Conservation (phyloP, 2,888 invertebrate species). For the Corythucha ciliata region DNA sequence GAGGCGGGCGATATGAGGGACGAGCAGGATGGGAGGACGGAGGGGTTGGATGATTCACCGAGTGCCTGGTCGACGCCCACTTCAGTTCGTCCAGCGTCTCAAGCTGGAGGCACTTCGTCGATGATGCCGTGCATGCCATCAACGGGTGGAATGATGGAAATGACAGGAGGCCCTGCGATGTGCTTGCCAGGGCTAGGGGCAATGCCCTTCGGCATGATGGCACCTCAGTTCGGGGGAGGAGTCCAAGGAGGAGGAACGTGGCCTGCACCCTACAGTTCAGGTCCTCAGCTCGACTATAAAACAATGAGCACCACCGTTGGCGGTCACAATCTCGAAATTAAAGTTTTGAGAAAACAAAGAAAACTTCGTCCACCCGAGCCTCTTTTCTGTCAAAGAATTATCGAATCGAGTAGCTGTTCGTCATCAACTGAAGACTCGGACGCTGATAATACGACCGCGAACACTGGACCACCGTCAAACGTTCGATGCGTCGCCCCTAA, state of each 20-base stretch:
- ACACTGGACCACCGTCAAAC: background rate
- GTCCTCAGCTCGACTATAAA: constrained; percentile 29
- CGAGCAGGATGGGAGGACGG: no score
- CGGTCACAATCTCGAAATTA: constrained; percentile 31
- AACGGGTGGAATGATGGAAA: no score
- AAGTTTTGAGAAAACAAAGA: constrained; percentile 29
- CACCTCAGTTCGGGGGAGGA: no score
- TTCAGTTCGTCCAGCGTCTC: background rate
- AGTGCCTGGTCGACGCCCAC: no score
- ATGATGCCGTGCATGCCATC: no score
- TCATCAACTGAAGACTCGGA: constrained; percentile 17
- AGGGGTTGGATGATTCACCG: no score
- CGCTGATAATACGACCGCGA: constrained; percentile 4
- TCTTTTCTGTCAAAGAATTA: constrained; percentile 16
- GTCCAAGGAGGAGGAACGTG: no score
- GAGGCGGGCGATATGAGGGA: background rate
- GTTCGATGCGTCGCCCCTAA: constrained; percentile 2
- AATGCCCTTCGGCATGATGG: no score
- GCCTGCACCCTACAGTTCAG: no score
- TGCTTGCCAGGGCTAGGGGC: no score
- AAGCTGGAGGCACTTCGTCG: background rate
- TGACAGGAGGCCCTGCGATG: background rate
- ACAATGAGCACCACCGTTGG: constrained; percentile 31
- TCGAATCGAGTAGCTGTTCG: constrained; percentile 1
- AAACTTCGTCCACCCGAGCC: constrained; percentile 18